Evolutionary conservation across 64 coral and sea anemone genomes (phyloP), one percentile per base, ranked within the genome.

Genomic region (Montipora efflorescens): DNA sequence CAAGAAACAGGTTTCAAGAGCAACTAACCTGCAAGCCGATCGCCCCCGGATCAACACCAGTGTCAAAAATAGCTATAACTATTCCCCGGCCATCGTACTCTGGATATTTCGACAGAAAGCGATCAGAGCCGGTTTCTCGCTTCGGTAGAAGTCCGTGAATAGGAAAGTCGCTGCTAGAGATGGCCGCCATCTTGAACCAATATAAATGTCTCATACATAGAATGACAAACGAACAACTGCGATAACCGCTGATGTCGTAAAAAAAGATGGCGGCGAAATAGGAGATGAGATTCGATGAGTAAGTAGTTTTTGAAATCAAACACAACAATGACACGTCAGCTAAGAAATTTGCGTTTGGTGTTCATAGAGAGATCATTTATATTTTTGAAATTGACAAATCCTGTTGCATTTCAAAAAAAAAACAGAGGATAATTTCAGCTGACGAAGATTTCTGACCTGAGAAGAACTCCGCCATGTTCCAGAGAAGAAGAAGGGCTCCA

Each of bases 1-100:
- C 36, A 70, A 19, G 11, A 14, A 83, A 8, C 15, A 13, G 13
- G 53, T 11, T 57, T 8, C 1, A 11, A 57, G 53, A 57, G 7
- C 36, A 36, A 67, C 82, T 43, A 55, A 99, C 98, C 95, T 99
- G 95, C 8, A 99, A 70, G 8, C 98, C 98, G 20, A 76, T 47
- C 0, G 98, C 98, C n/a, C 92, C 98, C 25, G 98, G 98, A 79
- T 99, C 98, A 82, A 99, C 95, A 77, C 95, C 98, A 2, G 95
- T 99, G 53, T 99, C 98, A 67, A 99, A 95, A 76, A 99, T 94
- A 25, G 98, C 98, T 19, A 99, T 96, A 7, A 99, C 77, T 47
- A 95, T 93, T 81, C 84, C 97, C 4, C 95, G 92, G 53, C 98
- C 98, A 93, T 99, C 95, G 59, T 95, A 95, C 18, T 96, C 86